Evolutionary conservation across 2,888 invertebrate species (phyloP).

Genomic region (Sipha maydis): DNA sequence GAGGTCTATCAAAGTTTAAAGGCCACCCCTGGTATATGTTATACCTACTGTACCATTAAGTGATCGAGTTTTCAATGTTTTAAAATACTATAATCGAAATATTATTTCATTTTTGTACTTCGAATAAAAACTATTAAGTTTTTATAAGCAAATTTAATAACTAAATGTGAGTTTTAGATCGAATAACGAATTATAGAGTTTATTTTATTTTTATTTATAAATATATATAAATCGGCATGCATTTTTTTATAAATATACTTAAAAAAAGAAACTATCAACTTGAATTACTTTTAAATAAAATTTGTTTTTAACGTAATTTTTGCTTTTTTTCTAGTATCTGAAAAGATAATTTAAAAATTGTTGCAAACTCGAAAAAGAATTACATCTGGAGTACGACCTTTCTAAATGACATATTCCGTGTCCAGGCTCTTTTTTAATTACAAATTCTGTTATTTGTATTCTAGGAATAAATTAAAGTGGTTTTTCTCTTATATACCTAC

Average conservation of each 20-base stretch:
- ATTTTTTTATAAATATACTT: background rate
- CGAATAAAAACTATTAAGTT: background rate
- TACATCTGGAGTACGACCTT: background rate
- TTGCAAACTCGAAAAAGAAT: background rate
- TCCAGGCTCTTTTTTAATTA: background rate
- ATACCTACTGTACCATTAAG: background rate
- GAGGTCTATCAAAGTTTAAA: no score
- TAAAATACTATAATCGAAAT: background rate
- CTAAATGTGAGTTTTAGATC: no score
- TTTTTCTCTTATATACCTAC: background rate
- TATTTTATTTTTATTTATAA: background rate
- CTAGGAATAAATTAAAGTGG: background rate
- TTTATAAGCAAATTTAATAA: no score
- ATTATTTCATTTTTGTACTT: constrained; percentile 13
- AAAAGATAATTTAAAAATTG: no score
- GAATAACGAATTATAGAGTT: no score
- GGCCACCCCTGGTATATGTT: no score
- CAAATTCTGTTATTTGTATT: background rate
- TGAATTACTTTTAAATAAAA: background rate
- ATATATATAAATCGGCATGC: background rate
- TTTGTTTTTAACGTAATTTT: no score
- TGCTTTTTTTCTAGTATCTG: no score
- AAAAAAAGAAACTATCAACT: background rate
- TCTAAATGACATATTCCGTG: background rate
- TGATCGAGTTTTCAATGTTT: background rate